phyloP scores from a whole-genome alignment of 2,888 invertebrate genomes.

The Drosophila siamana region DNA sequence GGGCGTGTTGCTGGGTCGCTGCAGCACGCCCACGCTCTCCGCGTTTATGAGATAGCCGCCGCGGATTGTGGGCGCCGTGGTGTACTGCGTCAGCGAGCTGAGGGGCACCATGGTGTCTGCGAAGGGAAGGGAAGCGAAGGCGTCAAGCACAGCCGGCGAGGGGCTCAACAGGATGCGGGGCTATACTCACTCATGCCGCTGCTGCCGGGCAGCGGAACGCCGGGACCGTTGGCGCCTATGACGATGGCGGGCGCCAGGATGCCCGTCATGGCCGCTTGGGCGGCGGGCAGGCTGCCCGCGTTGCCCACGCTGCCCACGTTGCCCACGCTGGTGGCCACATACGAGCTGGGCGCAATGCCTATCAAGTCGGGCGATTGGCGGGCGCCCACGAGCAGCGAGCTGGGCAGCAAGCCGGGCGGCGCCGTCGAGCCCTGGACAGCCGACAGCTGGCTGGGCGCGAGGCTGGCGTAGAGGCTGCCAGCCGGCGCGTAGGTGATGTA shows the following conservation, averaged over 20 bases:
- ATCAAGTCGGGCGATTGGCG: constrained; percentile 84
- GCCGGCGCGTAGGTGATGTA: constrained; percentile 84
- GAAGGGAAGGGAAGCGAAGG: not conserved
- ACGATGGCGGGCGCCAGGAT: constrained; percentile 78
- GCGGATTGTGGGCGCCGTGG: constrained; percentile 83
- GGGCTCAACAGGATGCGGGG: not conserved
- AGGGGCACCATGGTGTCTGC: constrained; percentile 83
- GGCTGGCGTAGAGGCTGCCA: constrained; percentile 82
- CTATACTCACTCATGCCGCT: constrained; percentile 72
- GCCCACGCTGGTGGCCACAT: constrained; percentile 63
- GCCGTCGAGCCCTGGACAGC: constrained; percentile 22
- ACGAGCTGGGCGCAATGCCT: constrained; percentile 80
- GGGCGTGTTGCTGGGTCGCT: constrained; percentile 76
- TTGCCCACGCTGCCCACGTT: constrained; percentile 32
- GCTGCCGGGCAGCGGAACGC: constrained; percentile 62
- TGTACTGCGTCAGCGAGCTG: constrained; percentile 83
- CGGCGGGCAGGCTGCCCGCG: constrained; percentile 3
- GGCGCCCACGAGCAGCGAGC: constrained; percentile 69
- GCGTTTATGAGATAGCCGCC: constrained; percentile 83
- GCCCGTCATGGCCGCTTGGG: constrained; percentile 47
- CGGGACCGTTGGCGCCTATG: constrained; percentile 70
- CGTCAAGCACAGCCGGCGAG: not conserved
- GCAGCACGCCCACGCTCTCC: constrained; percentile 78
- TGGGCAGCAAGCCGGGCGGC: constrained; percentile 57
- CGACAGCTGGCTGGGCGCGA: constrained; percentile 77